Percentiles rank a stretch among this genome's conserved stretches.
phyloP scores from a whole-genome alignment of 2,113 vertebrate genomes.

The Rousettus leschenaultii region DNA sequence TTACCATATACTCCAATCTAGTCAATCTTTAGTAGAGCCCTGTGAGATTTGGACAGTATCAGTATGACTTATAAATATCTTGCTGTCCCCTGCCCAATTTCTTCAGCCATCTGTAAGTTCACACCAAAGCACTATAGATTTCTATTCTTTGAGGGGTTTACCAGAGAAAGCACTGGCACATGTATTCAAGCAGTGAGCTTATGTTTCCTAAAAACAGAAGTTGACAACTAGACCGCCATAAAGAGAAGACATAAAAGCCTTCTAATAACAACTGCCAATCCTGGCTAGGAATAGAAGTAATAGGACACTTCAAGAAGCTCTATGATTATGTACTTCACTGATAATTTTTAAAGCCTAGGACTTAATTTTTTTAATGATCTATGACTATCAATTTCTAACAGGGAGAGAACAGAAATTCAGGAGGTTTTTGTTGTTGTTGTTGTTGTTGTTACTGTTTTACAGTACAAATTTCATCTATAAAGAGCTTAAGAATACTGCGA shows the following conservation, averaged over 20 bases:
- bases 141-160: slow-evolving; percentile 6
- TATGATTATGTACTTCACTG: not conserved
- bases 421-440: not conserved
- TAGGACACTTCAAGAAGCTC: not conserved
- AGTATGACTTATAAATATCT: not conserved
- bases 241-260: slow-evolving; percentile 19
- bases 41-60: not conserved
- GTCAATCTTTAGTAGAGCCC: not conserved
- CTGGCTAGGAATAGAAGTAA: not conserved
- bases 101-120: slow-evolving; percentile 27
- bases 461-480: not conserved
- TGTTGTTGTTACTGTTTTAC: not conserved
- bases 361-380: slow-evolving; percentile 15
- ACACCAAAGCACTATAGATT: slow-evolving; percentile 24
- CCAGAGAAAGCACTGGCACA: slow-evolving; percentile 27
- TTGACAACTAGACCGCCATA: not conserved
- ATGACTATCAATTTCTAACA: not conserved
- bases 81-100: not conserved
- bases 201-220: slow-evolving; percentile 45
- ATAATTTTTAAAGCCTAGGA: not conserved
- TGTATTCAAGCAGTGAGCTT: slow-evolving; percentile 6
- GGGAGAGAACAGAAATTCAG: not conserved
- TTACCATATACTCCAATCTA: not conserved
- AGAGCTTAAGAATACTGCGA: not conserved
- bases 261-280: not conserved